Evolutionary conservation across 2,888 invertebrate genomes (phyloP), one percentile per base, ranked within the genome.

Genomic region (Anticlea derivata): DNA sequence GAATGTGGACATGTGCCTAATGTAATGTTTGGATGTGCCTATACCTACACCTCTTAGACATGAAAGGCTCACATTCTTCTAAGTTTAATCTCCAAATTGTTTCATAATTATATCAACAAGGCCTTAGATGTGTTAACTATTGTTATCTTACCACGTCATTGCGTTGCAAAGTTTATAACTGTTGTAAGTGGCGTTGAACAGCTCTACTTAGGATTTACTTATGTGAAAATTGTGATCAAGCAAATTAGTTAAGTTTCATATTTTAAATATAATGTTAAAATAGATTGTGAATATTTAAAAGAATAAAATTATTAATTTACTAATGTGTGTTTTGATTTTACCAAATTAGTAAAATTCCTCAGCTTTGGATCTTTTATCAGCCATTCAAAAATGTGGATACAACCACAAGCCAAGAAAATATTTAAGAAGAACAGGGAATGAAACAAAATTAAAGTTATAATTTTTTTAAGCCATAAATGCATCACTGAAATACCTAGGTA

Each of bases 271-370:
- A 75, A 74, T 75, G 80, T 83, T 84, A 77, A n/a, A 79, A 78
- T 84, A 78, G 79, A 54, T 55, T 83, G 88, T 89, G 89, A 81
- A 89, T 88, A 89, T 85, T 85, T 87, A 86, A 81, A 80, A 79
- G 80, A 85, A 86, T 88, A 88, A 87, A 89, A 77, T 89, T 89
- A 89, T 83, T 88, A 89, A 90, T 88, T 90, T 90, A 89, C 86
- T 88, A 88, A 48, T 38, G 59, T 49, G 58, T 72, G 72, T 75
- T 70, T 63, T 73, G 2, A 17, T 23, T 38, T 17, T 22, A 22
- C 3, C 6, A 7, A 11, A 3, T 17, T n/a, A n/a, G n/a, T n/a
- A n/a, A n/a, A n/a, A n/a, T n/a, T n/a, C n/a, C n/a, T n/a, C n/a
- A n/a, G n/a, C n/a, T n/a, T n/a, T n/a, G n/a, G n/a, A n/a, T n/a